Conservation (phyloP, 2,888 invertebrate genomes). For the Cerastis rubricosa region DNA sequence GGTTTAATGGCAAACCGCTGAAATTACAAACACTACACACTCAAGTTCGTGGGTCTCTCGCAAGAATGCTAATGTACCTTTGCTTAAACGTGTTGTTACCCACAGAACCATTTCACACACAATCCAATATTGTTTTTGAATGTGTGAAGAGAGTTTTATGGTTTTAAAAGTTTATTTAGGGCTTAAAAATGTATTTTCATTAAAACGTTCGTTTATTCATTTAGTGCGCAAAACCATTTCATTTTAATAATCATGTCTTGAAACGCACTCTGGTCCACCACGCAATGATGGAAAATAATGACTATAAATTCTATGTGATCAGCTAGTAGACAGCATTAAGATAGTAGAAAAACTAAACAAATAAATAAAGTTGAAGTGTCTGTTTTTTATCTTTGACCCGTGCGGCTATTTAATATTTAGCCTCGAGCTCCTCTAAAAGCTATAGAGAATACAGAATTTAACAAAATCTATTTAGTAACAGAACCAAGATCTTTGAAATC, state of each 20-base stretch:
- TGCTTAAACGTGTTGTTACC: slow-evolving; percentile 9
- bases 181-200: not conserved
- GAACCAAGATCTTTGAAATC: not conserved
- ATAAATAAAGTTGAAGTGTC: too few species aligned
- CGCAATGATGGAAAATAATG: too few species aligned
- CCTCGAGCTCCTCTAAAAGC: too few species aligned
- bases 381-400: too few species aligned
- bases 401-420: too few species aligned
- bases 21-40: slow-evolving; percentile 59
- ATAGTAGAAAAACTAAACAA: too few species aligned
- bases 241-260: not conserved
- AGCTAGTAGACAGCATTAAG: too few species aligned
- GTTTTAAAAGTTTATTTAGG: not conserved
- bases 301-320: too few species aligned
- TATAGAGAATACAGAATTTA: not conserved
- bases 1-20: slow-evolving; percentile 44
- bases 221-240: not conserved
- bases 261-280: not conserved
- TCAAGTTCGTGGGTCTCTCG: slow-evolving; percentile 35
- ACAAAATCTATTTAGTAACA: not conserved
- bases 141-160: slow-evolving; percentile 3
- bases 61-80: slow-evolving; percentile 54
- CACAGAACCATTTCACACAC: slow-evolving; percentile 28
- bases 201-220: not conserved
- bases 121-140: slow-evolving; percentile 42